Evolutionary conservation across 2,888 invertebrate species (phyloP), one percentile per base, ranked within the genome.

Genomic region (Himalopsyche anomala): DNA sequence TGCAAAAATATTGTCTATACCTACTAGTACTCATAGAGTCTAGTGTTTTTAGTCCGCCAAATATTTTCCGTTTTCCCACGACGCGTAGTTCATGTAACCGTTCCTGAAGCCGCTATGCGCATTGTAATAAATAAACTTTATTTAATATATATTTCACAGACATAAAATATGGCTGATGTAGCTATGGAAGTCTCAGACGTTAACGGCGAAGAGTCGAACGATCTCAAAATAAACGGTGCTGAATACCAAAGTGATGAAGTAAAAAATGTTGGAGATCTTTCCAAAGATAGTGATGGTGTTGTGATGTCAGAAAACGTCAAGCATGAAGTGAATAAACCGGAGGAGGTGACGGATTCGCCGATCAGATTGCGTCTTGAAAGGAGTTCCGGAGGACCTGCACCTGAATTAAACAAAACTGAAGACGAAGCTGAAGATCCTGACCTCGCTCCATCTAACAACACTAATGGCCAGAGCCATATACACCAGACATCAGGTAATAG

Each of bases 41-140:
- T 62, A 62, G 62, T 84, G 86, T 87, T 87, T 85, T 85, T 84
- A 79, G 83, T 83, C 83, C 85, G 85, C 87, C 83, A 85, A 85
- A 85, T 85, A 84, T 85, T 87, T 85, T 87, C 87, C 84, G 83
- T 85, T 87, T 85, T 87, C 87, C 84, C 87, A 85, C 85, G 87
- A 87, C 87, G 87, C 87, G 87, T 83, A 87, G 69, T 83, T 85
- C 80, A 62, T 85, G 69, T 85, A 85, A 85, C 85, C 87, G 83
- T 84, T 82, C 84, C 56, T 80, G 80, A 79, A 69, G 19, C 55
- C 54, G 54, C 69, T 51, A 62, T 19, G 19, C 19, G 62, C 19
- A 15, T 62, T 19, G 11, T 54, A 69, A 12, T 54, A 40, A 28
- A 87, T 62, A 62, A 62, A 19, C n/a, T 5, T 62, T 0, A 19